Percentiles rank a stretch among this genome's conserved stretches.
These are phyloP conservation scores for Scylla paramamosain DNA, from an alignment of 1,140 invertebrate species.

Conservation along the genomic window DNA sequence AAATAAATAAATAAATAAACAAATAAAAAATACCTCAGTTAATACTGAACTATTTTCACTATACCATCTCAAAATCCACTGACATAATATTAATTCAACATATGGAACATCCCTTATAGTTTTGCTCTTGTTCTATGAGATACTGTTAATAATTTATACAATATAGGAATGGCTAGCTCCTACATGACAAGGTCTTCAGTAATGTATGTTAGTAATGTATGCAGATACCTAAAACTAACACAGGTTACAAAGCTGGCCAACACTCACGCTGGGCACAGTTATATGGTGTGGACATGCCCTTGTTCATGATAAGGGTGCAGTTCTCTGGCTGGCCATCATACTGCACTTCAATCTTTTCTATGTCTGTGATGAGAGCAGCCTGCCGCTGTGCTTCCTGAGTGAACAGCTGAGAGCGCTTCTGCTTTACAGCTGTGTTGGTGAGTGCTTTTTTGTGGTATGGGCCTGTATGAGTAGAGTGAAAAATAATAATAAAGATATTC, in stretches of 20 bases:
- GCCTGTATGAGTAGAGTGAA: constrained; percentile 36
- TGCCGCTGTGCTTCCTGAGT: constrained; percentile 89
- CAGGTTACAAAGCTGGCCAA: background rate
- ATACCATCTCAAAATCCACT: no score
- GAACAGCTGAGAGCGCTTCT: constrained; percentile 86
- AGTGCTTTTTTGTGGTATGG: constrained; percentile 58
- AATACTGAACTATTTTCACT: no score
- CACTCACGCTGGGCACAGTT: constrained; percentile 93
- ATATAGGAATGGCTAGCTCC: no score
- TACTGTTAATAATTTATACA: no score
- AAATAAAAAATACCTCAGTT: no score
- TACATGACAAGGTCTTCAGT: no score
- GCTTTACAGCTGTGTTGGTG: constrained; percentile 86
- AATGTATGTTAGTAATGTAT: no score
- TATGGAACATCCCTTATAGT: no score
- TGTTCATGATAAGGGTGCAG: constrained; percentile 93
- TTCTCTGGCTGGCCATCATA: constrained; percentile 88
- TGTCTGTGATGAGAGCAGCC: constrained; percentile 85
- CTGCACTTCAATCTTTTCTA: constrained; percentile 95
- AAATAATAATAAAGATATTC: background rate
- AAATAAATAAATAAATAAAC: no score
- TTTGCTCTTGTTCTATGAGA: no score
- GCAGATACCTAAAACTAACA: constrained; percentile 27
- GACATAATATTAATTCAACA: no score
- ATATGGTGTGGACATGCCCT: constrained; percentile 93